Conservation (phyloP, 1,140 invertebrate genomes). For the Frieseomelitta varia region DNA sequence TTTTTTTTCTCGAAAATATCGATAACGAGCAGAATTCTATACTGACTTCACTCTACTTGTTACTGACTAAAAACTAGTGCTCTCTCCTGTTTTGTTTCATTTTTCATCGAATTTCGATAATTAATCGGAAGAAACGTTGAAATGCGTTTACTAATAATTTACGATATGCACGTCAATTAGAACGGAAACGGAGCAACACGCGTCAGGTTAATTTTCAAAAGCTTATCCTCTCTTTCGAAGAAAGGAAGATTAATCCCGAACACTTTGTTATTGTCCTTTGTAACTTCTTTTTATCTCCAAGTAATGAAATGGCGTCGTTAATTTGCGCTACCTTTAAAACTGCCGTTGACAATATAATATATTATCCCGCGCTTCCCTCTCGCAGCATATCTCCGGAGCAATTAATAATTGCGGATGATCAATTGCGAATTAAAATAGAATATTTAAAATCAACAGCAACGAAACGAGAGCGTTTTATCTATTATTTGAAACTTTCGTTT, state of each 20-base stretch:
- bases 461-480: too few species aligned
- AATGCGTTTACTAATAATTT: neutral
- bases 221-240: neutral
- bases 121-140: neutral
- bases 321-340: conserved; percentile 9
- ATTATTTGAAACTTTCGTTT: neutral
- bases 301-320: conserved; percentile 9
- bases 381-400: too few species aligned
- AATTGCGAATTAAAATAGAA: neutral
- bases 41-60: too few species aligned
- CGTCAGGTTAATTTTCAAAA: too few species aligned
- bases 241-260: neutral
- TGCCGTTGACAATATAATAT: neutral
- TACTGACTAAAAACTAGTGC: too few species aligned
- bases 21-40: too few species aligned
- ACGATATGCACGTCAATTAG: neutral
- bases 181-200: too few species aligned
- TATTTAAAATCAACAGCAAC: neutral
- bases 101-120: neutral
- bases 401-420: neutral
- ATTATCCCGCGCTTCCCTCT: neutral
- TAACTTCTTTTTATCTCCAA: conserved; percentile 15
- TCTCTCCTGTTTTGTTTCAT: neutral
- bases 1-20: too few species aligned
- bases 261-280: conserved; percentile 23